Percentiles rank a stretch among this genome's conserved stretches.
Evolutionary conservation across 2,113 vertebrate species (phyloP).

Genomic region (Ranitomeya imitator): DNA sequence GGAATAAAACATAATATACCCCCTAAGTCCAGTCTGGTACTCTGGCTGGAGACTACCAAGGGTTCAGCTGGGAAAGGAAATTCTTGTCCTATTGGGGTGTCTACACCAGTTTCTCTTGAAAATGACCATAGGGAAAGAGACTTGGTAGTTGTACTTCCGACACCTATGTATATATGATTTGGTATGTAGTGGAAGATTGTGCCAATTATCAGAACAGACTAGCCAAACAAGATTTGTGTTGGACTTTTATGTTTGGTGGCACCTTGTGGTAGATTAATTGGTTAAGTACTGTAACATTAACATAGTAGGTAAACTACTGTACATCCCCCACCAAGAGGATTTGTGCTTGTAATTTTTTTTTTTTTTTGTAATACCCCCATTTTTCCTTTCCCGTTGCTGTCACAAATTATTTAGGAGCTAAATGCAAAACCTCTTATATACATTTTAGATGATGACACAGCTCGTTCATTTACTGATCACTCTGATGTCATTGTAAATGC

Average conservation of each 20-base stretch:
- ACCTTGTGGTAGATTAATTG: background rate
- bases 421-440: background rate
- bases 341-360: background rate
- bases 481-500: background rate
- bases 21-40: too few relatives aligned
- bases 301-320: background rate
- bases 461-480: background rate
- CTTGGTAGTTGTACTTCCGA: too few relatives aligned
- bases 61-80: too few relatives aligned
- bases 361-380: background rate
- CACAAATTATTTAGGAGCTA: background rate
- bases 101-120: background rate
- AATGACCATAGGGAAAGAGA: background rate
- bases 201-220: background rate
- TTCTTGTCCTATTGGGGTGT: too few relatives aligned
- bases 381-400: background rate
- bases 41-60: too few relatives aligned
- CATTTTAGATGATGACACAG: background rate
- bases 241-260: background rate
- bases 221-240: background rate
- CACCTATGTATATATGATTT: too few relatives aligned
- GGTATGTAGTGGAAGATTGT: background rate
- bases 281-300: background rate
- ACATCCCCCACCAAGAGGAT: background rate
- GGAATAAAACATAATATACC: too few relatives aligned